Base-by-base conservation (phyloP, 2,888 invertebrate species). In the Tuta absoluta region DNA sequence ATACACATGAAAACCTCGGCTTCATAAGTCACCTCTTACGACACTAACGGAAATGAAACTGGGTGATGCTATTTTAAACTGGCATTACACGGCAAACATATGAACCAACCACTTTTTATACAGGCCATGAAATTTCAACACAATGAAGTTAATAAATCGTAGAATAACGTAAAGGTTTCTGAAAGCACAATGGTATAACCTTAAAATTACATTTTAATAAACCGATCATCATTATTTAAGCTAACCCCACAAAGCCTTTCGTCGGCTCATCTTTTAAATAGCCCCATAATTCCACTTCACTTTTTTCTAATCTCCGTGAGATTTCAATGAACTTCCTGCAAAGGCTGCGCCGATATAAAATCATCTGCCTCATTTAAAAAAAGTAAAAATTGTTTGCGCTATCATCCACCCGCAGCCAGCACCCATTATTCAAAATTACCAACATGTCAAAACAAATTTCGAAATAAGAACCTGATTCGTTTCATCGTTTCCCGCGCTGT, bases 231-330 rank as follows among this genome's bases (percentile, higher is more conserved):
- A 83, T 85, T 84, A 84, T 77, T 78, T 79, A 72, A 75, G 77
- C 78, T 74, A 80, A 74, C 76, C 69, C 68, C 62, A 70, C 28
- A 78, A 75, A 68, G 70, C 73, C 70, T 73, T 74, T 56, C 70
- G 72, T 75, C 81, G 79, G 78, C 79, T 74, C 71, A 73, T 72
- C 78, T 76, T 74, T 28, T 72, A 71, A 80, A 75, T 75, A 79
- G 79, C 78, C 80, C 81, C 85, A 82, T 87, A 87, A 87, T 84
- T 80, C 87, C 86, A 88, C 87, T 87, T 82, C 78, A 87, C 77
- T 82, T 87, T 87, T 89, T 84, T 65, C 66, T 85, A 86, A 90
- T 89, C 88, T 80, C 73, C 87, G 90, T 90, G 90, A 79, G 90
- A 91, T 84, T 84, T 85, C 85, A 85, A 89, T 86, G 80, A 75